phyloP scores from a whole-genome alignment of 2,888 invertebrate genomes.

The Hypomecis punctinalis region DNA sequence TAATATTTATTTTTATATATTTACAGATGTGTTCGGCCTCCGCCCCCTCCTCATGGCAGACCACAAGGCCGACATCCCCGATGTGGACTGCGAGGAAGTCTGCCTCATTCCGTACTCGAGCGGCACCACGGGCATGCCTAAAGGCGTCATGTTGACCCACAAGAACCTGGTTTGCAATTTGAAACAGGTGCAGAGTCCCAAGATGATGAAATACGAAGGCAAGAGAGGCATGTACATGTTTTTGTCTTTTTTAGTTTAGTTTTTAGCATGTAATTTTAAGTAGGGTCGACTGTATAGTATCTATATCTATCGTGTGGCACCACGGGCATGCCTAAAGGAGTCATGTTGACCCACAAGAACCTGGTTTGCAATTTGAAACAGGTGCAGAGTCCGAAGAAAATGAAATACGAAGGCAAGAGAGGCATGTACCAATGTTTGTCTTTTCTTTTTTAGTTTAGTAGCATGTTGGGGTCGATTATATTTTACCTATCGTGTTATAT shows the following conservation, averaged over 20 bases:
- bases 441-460: no score
- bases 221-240: conserved; percentile 39
- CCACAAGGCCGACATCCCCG: conserved; percentile 72
- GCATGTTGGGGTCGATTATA: no score
- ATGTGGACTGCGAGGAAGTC: conserved; percentile 77
- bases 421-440: no score
- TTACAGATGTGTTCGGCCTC: conserved; percentile 77
- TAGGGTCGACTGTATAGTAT: no score
- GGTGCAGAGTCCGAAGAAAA: no score
- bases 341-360: no score
- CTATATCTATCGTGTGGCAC: no score
- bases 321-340: no score
- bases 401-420: no score
- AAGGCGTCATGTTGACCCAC: conserved; percentile 91
- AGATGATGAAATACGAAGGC: conserved; percentile 73
- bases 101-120: conserved; percentile 87
- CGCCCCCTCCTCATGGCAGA: conserved; percentile 74
- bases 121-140: conserved; percentile 93
- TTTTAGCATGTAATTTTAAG: neutral
- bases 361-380: no score
- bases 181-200: conserved; percentile 75
- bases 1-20: no score
- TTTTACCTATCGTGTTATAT: no score
- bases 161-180: conserved; percentile 86
- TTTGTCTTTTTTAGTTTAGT: neutral